phyloP scores from a whole-genome alignment of 2,797 vertebrate species.

The Cyclura pinguis region DNA sequence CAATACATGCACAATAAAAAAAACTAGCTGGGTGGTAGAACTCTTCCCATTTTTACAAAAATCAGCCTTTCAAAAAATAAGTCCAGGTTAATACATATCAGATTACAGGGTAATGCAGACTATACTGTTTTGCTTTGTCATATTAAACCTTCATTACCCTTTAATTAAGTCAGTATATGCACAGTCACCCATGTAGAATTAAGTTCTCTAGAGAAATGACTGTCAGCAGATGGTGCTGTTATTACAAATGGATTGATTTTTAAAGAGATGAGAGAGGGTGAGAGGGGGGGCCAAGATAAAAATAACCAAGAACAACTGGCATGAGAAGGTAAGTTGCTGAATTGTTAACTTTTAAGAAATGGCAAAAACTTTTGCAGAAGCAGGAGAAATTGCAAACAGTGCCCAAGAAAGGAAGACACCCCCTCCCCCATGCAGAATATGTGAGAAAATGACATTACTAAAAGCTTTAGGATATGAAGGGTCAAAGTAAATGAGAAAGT shows the following conservation, averaged over 20 bases:
- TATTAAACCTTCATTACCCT: background rate
- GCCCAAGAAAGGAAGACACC: background rate
- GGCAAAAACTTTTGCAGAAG: background rate
- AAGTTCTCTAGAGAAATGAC: conserved; percentile 15
- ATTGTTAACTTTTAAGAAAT: background rate
- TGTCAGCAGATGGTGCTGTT: conserved; percentile 35
- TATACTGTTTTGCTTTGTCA: background rate
- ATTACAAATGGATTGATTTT: conserved; percentile 15
- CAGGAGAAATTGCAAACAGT: background rate
- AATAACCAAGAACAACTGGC: background rate
- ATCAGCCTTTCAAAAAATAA: conserved; percentile 3
- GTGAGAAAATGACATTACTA: background rate
- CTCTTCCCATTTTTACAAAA: background rate
- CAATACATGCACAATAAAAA: background rate
- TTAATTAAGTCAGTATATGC: conserved; percentile 24
- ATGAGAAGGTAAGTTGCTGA: background rate
- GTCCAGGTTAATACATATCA: conserved; percentile 13
- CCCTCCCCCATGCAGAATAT: background rate
- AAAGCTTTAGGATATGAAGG: background rate
- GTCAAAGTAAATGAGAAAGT: background rate
- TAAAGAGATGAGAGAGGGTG: background rate
- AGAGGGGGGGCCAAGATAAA: background rate
- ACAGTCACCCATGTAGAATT: conserved; percentile 25
- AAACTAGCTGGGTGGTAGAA: background rate
- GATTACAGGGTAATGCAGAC: background rate